These are phyloP conservation scores for Stenopsyche tienmushanensis DNA, from an alignment of 1,140 invertebrate genomes.

Conservation along the genomic window DNA sequence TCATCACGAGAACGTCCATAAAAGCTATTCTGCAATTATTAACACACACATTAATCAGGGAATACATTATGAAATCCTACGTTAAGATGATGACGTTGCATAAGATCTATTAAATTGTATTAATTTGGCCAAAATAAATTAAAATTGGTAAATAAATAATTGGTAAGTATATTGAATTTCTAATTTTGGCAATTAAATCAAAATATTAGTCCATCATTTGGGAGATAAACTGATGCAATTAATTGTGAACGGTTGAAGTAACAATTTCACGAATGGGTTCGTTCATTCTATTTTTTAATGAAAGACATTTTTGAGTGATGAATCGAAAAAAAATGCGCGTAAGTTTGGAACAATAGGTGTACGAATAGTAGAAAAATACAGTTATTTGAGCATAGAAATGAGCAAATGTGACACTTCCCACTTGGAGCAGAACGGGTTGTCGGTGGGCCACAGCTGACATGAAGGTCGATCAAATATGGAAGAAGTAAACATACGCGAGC, in stretches of 20 bases:
- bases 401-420: constrained; percentile 2
- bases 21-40: too few relatives aligned
- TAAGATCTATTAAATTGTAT: too few relatives aligned
- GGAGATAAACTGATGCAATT: not conserved
- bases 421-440: not conserved
- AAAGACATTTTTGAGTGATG: too few relatives aligned
- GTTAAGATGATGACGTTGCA: too few relatives aligned
- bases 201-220: not conserved
- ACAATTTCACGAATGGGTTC: too few relatives aligned
- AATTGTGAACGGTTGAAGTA: not conserved
- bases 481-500: not conserved
- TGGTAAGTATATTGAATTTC: too few relatives aligned
- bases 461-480: not conserved
- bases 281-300: too few relatives aligned
- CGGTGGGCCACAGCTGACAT: not conserved
- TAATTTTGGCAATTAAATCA: not conserved
- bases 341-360: not conserved
- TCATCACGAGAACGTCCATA: not conserved
- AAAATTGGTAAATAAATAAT: too few relatives aligned
- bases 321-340: not conserved
- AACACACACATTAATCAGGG: too few relatives aligned
- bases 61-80: too few relatives aligned
- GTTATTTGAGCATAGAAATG: not conserved
- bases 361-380: not conserved
- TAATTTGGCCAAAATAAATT: too few relatives aligned